A percentile compares a stretch with the other conserved stretches of the same genome.
These are phyloP conservation scores for Halictus quadricinctus DNA, from an alignment of 2,888 invertebrate species.

Conservation along the genomic window DNA sequence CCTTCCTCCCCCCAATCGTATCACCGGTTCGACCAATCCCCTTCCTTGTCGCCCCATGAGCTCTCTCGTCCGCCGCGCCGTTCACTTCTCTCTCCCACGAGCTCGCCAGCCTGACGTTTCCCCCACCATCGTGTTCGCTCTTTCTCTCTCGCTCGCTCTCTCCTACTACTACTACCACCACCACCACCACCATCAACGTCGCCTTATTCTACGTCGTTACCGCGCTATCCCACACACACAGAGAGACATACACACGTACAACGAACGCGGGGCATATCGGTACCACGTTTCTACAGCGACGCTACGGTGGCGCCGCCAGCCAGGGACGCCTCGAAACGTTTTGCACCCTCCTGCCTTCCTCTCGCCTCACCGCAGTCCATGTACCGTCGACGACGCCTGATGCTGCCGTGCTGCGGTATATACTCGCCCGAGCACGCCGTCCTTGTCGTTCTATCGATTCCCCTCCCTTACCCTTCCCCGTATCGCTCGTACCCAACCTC, in stretches of 20 bases:
- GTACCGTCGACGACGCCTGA: constrained; percentile 66
- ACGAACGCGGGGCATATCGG: constrained; percentile 20
- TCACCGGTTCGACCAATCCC: constrained; percentile 66
- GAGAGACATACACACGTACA: constrained; percentile 38
- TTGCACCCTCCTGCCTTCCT: constrained; percentile 41
- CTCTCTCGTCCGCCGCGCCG: constrained; percentile 50
- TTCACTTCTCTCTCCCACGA: constrained; percentile 56
- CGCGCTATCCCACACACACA: constrained; percentile 50
- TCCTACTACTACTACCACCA: no score
- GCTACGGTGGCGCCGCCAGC: constrained; percentile 71
- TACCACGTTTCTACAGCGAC: constrained; percentile 56
- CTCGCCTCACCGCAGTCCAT: constrained; percentile 54
- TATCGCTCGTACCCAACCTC: constrained; percentile 55
- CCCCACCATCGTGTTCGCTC: constrained; percentile 30
- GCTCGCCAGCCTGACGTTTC: constrained; percentile 64
- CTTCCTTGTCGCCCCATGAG: constrained; percentile 62
- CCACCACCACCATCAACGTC: constrained; percentile 32
- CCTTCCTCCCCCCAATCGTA: constrained; percentile 52
- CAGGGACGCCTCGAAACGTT: constrained; percentile 71
- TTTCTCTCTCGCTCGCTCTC: background rate
- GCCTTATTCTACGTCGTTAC: constrained; percentile 58
- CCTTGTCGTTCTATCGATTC: constrained; percentile 80
- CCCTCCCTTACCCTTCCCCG: constrained; percentile 68
- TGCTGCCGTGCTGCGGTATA: constrained; percentile 70
- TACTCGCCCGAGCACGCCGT: constrained; percentile 68